Base-by-base conservation (phyloP, 2,888 invertebrate species). In the Hipparchia semele region DNA sequence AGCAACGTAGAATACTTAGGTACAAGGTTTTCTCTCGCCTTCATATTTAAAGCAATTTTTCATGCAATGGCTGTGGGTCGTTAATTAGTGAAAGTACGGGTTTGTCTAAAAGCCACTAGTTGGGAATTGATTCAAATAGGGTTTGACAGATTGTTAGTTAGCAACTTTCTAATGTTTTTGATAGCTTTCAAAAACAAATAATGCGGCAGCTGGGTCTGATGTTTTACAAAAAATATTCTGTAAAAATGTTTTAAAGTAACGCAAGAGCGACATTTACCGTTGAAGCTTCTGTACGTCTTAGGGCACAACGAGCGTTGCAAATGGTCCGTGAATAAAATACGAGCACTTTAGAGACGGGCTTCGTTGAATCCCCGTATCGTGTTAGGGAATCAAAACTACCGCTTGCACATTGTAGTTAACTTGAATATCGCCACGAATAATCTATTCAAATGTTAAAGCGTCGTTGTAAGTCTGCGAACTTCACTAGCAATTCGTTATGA, bases 321-420 rank as follows among this genome's bases (percentile, higher is more conserved):
- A 90, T 90, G 86, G 84, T 78, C 83, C 82, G 86, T 90, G 88
- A 91, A 91, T 92, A 91, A 92, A 87, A 89, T 87, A 91, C 83
- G 87, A 88, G 82, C 73, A 79, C 79, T 81, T 75, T 73, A 23
- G 71, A 71, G 60, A 53, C 61, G 61, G 66, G 73, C 69, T 77
- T 68, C 67, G 66, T 33, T 74, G 62, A 73, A 77, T 74, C 72
- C 76, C 70, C 56, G 68, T 74, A 60, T 73, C 71, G 53, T 56
- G 9, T 68, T 70, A 56, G 68, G 45, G 53, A 66, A 62, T 68
- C 66, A 70, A 65, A 73, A 70, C 64, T 70, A 72, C 64, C 70
- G 65, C 65, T 53, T 33, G 7, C 8, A 33, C 9, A 46, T 62
- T 62, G 13, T 60, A 12, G 13, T 56, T 9, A 58, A 8, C 59